Conservation (phyloP, 2,888 invertebrate species). For the Rotaria macrura region DNA sequence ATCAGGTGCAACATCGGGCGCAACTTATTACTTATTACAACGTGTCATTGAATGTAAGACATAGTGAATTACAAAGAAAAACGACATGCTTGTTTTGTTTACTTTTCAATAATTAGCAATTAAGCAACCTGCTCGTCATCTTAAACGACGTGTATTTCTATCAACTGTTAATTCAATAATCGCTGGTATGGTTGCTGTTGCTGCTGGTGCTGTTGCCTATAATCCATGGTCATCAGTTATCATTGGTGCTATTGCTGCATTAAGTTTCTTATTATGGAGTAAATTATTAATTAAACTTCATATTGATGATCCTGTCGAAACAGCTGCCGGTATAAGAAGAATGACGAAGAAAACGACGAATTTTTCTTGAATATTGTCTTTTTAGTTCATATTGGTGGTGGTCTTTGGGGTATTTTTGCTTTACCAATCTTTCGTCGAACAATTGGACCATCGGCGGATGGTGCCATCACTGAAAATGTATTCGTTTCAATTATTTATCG, state of each 20-base stretch:
- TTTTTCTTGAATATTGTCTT: not conserved
- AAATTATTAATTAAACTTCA: not conserved
- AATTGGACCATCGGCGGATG: not conserved
- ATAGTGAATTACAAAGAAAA: not conserved
- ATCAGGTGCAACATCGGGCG: slow-evolving; percentile 13
- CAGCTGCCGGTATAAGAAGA: not conserved
- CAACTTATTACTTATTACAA: slow-evolving; percentile 13
- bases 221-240: not conserved
- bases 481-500: not conserved
- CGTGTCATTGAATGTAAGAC: slow-evolving; percentile 10
- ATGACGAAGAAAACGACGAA: too few relatives aligned
- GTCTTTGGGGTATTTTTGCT: slow-evolving; percentile 22
- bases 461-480: not conserved
- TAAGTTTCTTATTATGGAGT: not conserved
- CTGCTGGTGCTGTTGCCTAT: not conserved
- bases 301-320: slow-evolving; percentile 25
- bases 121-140: not conserved
- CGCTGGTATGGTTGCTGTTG: slow-evolving; percentile 21
- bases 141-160: slow-evolving; percentile 19
- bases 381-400: slow-evolving; percentile 17
- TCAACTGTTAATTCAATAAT: slow-evolving; percentile 8
- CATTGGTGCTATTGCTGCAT: not conserved
- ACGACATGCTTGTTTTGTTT: not conserved
- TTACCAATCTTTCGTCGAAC: slow-evolving; percentile 17
- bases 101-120: not conserved